Evolutionary conservation across 1,140 invertebrate species (phyloP).

Genomic region (Psilanteris sp.): DNA sequence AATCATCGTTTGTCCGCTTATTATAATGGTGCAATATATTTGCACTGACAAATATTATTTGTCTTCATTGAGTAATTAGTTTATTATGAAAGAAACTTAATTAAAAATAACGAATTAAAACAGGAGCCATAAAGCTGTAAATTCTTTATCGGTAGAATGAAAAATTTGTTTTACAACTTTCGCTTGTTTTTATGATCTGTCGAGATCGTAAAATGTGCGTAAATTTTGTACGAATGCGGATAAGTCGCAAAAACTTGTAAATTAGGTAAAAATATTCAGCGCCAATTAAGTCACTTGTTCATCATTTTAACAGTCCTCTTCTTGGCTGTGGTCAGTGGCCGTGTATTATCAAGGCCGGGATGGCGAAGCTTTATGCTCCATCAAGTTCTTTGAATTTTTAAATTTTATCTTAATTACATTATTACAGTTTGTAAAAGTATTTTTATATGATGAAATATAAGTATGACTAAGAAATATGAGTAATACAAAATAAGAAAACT

Average conservation of each 20-base stretch:
- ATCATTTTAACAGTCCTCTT: constrained; percentile 49
- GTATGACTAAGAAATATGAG: too few species aligned
- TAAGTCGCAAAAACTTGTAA: constrained; percentile 46
- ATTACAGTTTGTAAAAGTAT: too few species aligned
- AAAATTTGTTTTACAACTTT: constrained; percentile 29
- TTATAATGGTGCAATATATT: too few species aligned
- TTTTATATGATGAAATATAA: too few species aligned
- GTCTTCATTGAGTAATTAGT: too few species aligned
- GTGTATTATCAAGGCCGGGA: constrained; percentile 40
- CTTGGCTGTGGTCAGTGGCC: constrained; percentile 57
- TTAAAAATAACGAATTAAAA: constrained; percentile 35
- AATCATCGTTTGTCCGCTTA: too few species aligned
- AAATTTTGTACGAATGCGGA: constrained; percentile 24
- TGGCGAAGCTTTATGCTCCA: constrained; percentile 26
- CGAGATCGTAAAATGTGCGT: constrained; percentile 36
- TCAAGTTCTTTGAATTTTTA: constrained; percentile 16
- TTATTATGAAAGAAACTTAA: neutral
- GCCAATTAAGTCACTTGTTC: constrained; percentile 56
- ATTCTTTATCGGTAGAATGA: constrained; percentile 19
- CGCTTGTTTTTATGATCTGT: constrained; percentile 24
- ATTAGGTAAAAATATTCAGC: constrained; percentile 56
- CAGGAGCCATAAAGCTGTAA: constrained; percentile 10
- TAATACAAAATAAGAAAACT: too few species aligned
- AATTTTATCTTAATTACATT: constrained; percentile 13
- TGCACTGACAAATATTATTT: too few species aligned